Evolutionary conservation across 2,113 vertebrate species (phyloP), one percentile per base, ranked within the genome.

Genomic region (Muntiacus reevesi): DNA sequence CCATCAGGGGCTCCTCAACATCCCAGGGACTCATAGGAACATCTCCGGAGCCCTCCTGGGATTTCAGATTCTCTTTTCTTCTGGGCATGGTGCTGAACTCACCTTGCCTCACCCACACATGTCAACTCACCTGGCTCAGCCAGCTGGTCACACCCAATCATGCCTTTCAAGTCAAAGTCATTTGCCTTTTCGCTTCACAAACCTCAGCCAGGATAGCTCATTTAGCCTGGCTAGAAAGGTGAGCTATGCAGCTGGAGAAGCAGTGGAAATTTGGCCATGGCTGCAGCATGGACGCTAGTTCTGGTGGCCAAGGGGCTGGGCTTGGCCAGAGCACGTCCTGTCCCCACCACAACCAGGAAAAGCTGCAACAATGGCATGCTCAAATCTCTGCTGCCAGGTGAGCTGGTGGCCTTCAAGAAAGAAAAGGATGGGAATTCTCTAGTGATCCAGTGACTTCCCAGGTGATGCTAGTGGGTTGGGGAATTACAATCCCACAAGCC

Each of bases 311-410:
- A 7, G 12, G n/a, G 33, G 57, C 87, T 95, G n/a, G 40, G n/a
- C 40, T 74, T 81, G 14, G 28, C 87, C 21, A 33, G 40, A 17
- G 89, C 71, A 27, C 19, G 9, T 19, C 76, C 88, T 52, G 47
- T 55, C 28, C 64, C 92, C 88, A 64, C 64, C 64, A 78, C 60
- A 14, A 8, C 0, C 10, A 12, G 19, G 30, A 97, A 27, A 19
- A 15, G 14, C 43, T 98, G 98, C 52, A 71, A 94, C 47, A 52
- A 98, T 1, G 89, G 52, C 94, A 94, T 33, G 74, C 98, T 98
- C 96, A 87, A 10, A 76, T 96, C 47, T 13, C 96, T 98, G 0
- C 45, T 5, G 5, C 97, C 79, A 0, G 25, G 23, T 0, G 97
- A 98, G 90, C 13, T 81, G 67, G 3, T 91, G 50, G 96, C 97